Evolutionary conservation across 2,797 vertebrate species (phyloP), one percentile per base, ranked within the genome.

Genomic region (Perodicticus potto): DNA sequence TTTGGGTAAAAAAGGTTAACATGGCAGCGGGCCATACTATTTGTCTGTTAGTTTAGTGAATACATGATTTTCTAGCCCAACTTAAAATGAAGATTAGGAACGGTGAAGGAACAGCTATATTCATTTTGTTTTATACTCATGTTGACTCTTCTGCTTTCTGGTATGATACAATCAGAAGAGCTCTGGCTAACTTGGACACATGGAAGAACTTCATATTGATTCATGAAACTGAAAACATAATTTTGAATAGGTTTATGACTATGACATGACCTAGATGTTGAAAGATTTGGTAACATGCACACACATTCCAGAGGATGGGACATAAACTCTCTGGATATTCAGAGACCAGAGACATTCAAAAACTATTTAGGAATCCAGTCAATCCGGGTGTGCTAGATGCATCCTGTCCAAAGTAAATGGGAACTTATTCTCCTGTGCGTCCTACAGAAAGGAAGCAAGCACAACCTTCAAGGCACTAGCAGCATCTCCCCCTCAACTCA

Each of bases 21-120:
- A 45, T 55, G 67, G 27, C 14, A 6, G 7, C 70, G 20, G 9
- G 13, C 0, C 16, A 27, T 81, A 11, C 1, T 5, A 57, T 72
- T 86, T 74, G 34, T 20, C 29, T 12, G 81, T 40, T 94, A 37
- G 70, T 59, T 93, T 92, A 87, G 37, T 32, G 29, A 91, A 70
- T 43, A 7, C 34, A 16, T 76, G 72, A 61, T 83, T 85, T 95
- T 81, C 13, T 55, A 65, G n/a, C 29, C 86, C 13, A 70, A 43
- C 80, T 2, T 86, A 86, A 78, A 93, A 23, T 14, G 14, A 78
- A 3, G 19, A 17, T 61, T 12, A 45, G 10, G 13, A 25, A 34
- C 34, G 59, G 55, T 2, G 4, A 78, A 78, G 53, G 23, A 91
- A 82, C 9, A 63, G n/a, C 4, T 27, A 43, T 61, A 37, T 57